phyloP scores from a whole-genome alignment of 2,888 invertebrate genomes.

The Nomada ferruginata region DNA sequence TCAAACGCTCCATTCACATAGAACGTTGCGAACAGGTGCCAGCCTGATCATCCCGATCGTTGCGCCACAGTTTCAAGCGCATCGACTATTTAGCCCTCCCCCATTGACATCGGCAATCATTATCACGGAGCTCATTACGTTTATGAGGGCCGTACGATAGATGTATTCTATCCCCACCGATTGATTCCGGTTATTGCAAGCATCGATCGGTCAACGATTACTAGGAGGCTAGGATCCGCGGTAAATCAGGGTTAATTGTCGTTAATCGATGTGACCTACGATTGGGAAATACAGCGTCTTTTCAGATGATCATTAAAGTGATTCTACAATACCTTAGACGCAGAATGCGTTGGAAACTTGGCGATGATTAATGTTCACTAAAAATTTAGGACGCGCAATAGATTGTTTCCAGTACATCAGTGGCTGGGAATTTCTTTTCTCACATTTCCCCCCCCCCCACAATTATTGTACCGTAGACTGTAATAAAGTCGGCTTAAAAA shows the following conservation, averaged over 20 bases:
- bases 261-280: slow-evolving; percentile 39
- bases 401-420: background rate
- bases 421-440: background rate
- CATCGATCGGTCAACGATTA: slow-evolving; percentile 18
- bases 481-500: too few relatives aligned
- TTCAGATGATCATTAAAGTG: slow-evolving; percentile 17
- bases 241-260: slow-evolving; percentile 47
- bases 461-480: too few relatives aligned
- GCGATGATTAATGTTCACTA: too few relatives aligned
- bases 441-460: too few relatives aligned
- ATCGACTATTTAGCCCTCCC: slow-evolving; percentile 35
- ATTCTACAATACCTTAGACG: background rate
- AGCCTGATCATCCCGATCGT: slow-evolving; percentile 29
- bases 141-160: slow-evolving; percentile 25
- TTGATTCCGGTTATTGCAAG: slow-evolving; percentile 52
- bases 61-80: slow-evolving; percentile 37
- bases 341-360: background rate
- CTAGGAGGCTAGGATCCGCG: slow-evolving; percentile 2
- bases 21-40: slow-evolving; percentile 26
- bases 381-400: too few relatives aligned
- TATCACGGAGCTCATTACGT: slow-evolving; percentile 48
- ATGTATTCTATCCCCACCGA: slow-evolving; percentile 15
- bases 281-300: slow-evolving; percentile 56
- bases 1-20: slow-evolving; percentile 43
- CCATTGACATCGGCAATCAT: slow-evolving; percentile 54